Conservation (phyloP, 1,140 invertebrate genomes). For the Anastatus disparis region DNA sequence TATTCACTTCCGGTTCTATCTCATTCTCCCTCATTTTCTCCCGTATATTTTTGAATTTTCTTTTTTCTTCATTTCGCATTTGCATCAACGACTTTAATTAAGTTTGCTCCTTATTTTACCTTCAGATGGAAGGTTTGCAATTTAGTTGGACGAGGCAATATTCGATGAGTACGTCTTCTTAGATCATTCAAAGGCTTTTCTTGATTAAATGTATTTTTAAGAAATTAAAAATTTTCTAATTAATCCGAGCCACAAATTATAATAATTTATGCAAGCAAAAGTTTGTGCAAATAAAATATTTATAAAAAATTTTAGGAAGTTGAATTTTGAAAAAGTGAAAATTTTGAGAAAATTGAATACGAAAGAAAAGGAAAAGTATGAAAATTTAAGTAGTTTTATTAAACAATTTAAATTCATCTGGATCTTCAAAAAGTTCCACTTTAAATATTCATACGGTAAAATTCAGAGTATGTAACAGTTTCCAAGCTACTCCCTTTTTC, state of each 20-base stretch:
- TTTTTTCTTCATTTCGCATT: conserved; percentile 26
- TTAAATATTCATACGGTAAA: background rate
- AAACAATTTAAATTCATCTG: too few relatives aligned
- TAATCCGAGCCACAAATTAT: background rate
- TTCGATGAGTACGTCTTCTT: background rate
- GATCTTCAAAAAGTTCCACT: background rate
- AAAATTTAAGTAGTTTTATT: too few relatives aligned
- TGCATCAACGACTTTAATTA: conserved; percentile 32
- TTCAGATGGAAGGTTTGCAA: background rate
- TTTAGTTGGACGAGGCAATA: background rate
- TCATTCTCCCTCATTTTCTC: too few relatives aligned
- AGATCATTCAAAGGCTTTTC: background rate
- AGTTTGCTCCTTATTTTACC: background rate
- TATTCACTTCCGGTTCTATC: background rate
- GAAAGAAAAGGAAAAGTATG: too few relatives aligned
- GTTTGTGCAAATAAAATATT: too few relatives aligned
- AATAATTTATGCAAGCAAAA: background rate
- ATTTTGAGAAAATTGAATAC: too few relatives aligned
- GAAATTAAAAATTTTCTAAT: background rate
- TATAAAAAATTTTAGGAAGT: too few relatives aligned
- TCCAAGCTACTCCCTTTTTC: too few relatives aligned
- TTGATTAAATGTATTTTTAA: too few relatives aligned
- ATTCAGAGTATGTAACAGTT: too few relatives aligned
- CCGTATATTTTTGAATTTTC: too few relatives aligned
- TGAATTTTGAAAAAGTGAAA: too few relatives aligned